Base-by-base conservation (phyloP, 2,888 invertebrate species). In the Ecdyonurus torrentis region DNA sequence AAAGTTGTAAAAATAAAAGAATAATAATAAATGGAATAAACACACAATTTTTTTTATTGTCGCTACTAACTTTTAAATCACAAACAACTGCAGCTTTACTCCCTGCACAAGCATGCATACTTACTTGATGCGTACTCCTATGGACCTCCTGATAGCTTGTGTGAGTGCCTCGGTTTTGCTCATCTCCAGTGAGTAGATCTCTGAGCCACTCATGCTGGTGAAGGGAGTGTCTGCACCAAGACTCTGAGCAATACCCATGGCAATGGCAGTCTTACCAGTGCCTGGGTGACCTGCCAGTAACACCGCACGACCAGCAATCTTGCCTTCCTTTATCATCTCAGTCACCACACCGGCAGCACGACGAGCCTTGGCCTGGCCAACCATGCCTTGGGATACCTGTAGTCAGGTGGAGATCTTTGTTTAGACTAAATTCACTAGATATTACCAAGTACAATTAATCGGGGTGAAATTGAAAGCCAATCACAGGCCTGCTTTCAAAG, bases 131-230 rank as follows among this genome's bases (percentile, higher is more conserved):
- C 97, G 82, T 1, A 99, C 93, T 1, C 97, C 98, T 70, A 99
- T 98, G n/a, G 90, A 90, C 72, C 96, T 97, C 63, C 98, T 83
- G 65, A 99, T 89, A 0, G 98, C 89, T 74, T 99, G 99, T 0
- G 95, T 95, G 2, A 99, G 76, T 0, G 97, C 97, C 76, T 99
- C 99, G 0, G 99, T 99, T 77, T 99, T 99, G 72, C 96, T 91
- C 94, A 99, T 97, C 74, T 99, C 99, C 66, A 98, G 74, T 0
- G 98, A 98, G 75, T 93, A 99, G 65, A 99, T 96, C 78, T 99
- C 99, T 1, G 96, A 96, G 0, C 96, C 99, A 18, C 97, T 93
- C 87, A 99, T 97, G 69, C 93, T 91, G 0, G 97, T 98, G 71
- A 99, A 99, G 0, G 99, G 99, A 1, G 98, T 98, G 72, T 98